Conservation (phyloP, 2,888 invertebrate genomes). For the Cryptus viduatorius region DNA sequence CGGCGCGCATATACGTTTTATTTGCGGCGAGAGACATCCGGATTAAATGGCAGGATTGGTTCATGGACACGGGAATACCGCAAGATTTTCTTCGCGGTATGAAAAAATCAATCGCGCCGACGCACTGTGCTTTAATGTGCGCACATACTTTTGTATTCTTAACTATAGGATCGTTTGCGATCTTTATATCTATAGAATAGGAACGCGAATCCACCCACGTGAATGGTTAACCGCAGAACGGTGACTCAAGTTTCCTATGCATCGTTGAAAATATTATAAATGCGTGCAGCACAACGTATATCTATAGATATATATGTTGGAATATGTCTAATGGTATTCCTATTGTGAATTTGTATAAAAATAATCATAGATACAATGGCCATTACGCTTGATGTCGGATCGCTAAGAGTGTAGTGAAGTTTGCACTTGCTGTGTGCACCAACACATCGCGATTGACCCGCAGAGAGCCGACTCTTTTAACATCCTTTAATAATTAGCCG, state of each 20-base stretch:
- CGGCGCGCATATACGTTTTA: neutral
- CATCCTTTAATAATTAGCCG: constrained; percentile 73
- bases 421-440: constrained; percentile 16
- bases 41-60: constrained; percentile 11
- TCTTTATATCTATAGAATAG: constrained; percentile 45
- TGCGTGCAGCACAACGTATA: constrained; percentile 1
- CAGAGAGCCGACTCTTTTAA: constrained; percentile 55
- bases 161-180: constrained; percentile 3
- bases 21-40: constrained; percentile 18
- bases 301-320: neutral
- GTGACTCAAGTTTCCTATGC: constrained; percentile 47
- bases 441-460: constrained; percentile 27
- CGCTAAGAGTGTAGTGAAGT: constrained; percentile 1
- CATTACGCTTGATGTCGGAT: constrained; percentile 13
- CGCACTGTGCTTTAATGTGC: constrained; percentile 31
- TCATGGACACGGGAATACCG: constrained; percentile 47
- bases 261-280: constrained; percentile 50
- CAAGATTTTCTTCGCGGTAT: constrained; percentile 3
- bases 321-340: constrained; percentile 6
- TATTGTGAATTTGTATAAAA: constrained; percentile 38
- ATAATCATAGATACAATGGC: constrained; percentile 24
- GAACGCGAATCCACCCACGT: constrained; percentile 55
- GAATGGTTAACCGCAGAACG: constrained; percentile 53
- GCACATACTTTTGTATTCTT: neutral
- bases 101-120: constrained; percentile 37